Percentiles rank a stretch among this genome's conserved stretches.
Conservation (phyloP, 2,113 vertebrate genomes). For the Heterotilapia buettikoferi region DNA sequence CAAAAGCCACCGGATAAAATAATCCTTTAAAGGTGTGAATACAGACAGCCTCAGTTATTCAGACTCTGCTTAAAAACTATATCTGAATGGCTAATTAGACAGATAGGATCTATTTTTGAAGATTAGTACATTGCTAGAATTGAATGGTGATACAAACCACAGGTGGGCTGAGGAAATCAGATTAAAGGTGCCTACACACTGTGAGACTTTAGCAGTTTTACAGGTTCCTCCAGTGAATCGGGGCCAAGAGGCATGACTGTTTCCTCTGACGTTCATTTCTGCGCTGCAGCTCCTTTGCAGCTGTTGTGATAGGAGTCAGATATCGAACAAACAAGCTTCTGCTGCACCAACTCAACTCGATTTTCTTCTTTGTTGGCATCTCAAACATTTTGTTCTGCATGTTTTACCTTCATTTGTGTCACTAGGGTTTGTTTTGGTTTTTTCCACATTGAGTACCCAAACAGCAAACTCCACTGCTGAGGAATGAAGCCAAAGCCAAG, state of each 20-base stretch:
- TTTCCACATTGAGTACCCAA: background rate
- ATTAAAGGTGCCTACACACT: background rate
- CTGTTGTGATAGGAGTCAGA: background rate
- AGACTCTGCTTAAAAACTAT: background rate
- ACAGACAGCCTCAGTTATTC: background rate
- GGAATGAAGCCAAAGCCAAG: background rate
- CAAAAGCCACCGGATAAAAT: accelerated
- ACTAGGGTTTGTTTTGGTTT: accelerated
- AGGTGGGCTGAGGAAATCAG: accelerated
- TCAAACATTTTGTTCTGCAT: background rate
- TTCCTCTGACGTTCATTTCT: background rate
- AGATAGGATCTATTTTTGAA: background rate
- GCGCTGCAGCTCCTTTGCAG: background rate
- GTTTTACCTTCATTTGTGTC: background rate
- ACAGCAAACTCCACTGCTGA: background rate
- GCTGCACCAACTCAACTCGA: background rate
- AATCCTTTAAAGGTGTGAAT: background rate
- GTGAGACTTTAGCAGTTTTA: background rate
- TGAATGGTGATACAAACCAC: background rate
- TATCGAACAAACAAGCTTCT: background rate
- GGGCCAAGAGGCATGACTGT: background rate
- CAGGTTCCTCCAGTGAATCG: background rate
- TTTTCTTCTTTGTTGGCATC: background rate
- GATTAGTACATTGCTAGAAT: background rate
- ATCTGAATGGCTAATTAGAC: background rate